phyloP scores from a whole-genome alignment of 2,113 vertebrate genomes.

The Pao palembangensis region DNA sequence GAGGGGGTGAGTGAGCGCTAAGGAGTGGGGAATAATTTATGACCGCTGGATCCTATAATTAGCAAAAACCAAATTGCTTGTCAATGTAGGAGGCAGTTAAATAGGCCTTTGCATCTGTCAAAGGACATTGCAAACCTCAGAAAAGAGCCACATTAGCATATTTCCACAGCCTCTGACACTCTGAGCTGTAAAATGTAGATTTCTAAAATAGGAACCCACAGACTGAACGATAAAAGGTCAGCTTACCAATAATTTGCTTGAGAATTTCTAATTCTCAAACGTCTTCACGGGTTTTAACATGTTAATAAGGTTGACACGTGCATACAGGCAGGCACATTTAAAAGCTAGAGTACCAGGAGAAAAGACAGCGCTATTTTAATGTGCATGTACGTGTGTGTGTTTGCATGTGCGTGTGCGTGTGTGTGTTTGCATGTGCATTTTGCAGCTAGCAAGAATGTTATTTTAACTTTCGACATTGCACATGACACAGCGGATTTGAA shows the following conservation, averaged over 20 bases:
- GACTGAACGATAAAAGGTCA: constrained; percentile 40
- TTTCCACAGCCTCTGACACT: constrained; percentile 19
- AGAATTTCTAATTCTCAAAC: constrained; percentile 54
- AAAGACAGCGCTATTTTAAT: constrained; percentile 16
- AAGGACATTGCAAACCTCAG: constrained; percentile 49
- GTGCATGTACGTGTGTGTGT: constrained; percentile 1
- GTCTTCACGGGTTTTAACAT: constrained; percentile 47
- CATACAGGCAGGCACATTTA: constrained; percentile 25
- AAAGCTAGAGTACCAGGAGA: background rate
- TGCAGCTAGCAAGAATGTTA: no score
- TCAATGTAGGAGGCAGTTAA: constrained; percentile 59
- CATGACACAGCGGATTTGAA: no score
- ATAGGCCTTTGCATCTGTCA: constrained; percentile 51
- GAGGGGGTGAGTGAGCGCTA: constrained; percentile 28
- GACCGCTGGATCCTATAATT: constrained; percentile 69
- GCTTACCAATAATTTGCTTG: constrained; percentile 46
- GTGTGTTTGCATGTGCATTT: constrained; percentile 4
- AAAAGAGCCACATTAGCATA: constrained; percentile 13
- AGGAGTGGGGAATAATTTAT: constrained; percentile 65
- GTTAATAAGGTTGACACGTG: constrained; percentile 27
- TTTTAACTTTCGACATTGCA: no score
- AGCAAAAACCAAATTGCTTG: constrained; percentile 72
- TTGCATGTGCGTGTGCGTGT: constrained; percentile 14
- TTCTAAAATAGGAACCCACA: constrained; percentile 30
- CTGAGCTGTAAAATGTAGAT: constrained; percentile 20